Base-by-base conservation (phyloP, 2,888 invertebrate genomes). In the Falcaria lacertinaria region DNA sequence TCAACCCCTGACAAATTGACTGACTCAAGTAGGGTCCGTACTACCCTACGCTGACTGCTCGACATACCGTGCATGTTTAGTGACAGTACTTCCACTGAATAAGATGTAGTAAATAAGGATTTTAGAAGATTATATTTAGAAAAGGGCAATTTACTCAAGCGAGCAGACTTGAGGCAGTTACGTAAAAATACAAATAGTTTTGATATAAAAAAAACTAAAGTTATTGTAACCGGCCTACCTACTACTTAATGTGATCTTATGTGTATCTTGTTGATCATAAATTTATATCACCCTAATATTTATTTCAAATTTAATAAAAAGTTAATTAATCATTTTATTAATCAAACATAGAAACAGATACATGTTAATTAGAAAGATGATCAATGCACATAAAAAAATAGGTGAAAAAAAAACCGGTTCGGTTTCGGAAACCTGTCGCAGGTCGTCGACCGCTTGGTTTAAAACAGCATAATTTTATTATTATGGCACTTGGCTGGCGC, bases 301-400 rank as follows among this genome's bases (percentile, higher is more conserved):
- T n/a, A 15, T 35, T 17, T 35, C 19, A n/a, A n/a, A 36, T 36
- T 13, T 14, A 19, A 22, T 36, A 36, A 36, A 19, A 19, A n/a
- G 6, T 36, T 13, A 17, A 36, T 36, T 36, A 7, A 28, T 28
- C 28, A 28, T 28, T 11, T 11, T 7, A 28, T 22, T 36, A 36
- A 36, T 36, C 13, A 36, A 36, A 36, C 22, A 19, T 19, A 13
- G 13, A 19, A n/a, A 19, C n/a, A 22, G 17, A 36, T 36, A 36
- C 19, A 19, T 13, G 19, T 15, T 36, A 36, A 36, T 36, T 36
- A 36, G 14, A 22, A 36, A 36, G n/a, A 17, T 36, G 36, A 36
- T 36, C 19, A 36, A 36, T 36, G 36, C 8, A 14, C 14, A 36
- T 14, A 36, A 36, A 36, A 36, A 36, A 36, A 2, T 5, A 4